Evolutionary conservation across 2,113 vertebrate genomes (phyloP).

Genomic region (Epinephelus cyanopodus): DNA sequence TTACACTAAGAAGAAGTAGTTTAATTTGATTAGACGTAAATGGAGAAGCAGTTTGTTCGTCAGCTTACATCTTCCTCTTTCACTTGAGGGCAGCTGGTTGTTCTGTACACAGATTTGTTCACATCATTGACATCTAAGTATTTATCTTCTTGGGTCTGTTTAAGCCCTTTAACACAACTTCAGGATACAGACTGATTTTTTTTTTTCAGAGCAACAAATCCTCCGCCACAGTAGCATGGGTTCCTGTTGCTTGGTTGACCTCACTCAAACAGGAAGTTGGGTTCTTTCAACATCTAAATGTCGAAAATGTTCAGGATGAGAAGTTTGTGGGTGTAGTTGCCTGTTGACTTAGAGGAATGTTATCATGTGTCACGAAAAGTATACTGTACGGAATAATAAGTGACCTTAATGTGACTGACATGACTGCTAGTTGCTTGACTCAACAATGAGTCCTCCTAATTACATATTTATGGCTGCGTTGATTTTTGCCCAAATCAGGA

Average conservation of each 20-base stretch:
- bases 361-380: background rate
- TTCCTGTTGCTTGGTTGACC: background rate
- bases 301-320: background rate
- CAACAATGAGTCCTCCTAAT: background rate
- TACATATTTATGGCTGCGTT: background rate
- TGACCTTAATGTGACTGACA: background rate
- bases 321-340: background rate
- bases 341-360: background rate
- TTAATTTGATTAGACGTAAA: background rate
- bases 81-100: background rate
- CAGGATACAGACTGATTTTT: background rate
- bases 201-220: background rate
- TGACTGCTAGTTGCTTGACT: background rate
- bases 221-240: background rate
- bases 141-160: too few species aligned
- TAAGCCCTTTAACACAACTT: background rate
- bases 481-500: background rate
- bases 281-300: constrained; percentile 28
- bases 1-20: background rate
- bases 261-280: constrained; percentile 35
- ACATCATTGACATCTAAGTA: background rate
- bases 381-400: background rate
- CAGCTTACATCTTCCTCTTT: background rate
- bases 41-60: background rate
- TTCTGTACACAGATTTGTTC: background rate